phyloP scores from a whole-genome alignment of 2,113 vertebrate genomes.

The Rynchops niger region DNA sequence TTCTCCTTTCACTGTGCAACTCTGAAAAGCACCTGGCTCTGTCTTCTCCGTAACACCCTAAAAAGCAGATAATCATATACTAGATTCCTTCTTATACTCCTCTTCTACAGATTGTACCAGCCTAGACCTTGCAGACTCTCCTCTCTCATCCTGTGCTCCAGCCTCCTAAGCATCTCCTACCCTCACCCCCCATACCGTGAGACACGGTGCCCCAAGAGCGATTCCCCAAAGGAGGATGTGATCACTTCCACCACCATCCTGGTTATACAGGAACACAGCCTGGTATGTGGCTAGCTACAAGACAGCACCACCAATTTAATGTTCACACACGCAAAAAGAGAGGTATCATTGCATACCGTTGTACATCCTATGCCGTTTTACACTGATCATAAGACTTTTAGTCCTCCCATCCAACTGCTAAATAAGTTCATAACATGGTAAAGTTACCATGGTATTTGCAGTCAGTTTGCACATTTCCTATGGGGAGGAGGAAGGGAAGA shows the following conservation, averaged over 20 bases:
- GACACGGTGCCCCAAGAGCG: neutral
- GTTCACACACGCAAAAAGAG: neutral
- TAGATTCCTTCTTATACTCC: neutral
- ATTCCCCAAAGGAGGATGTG: neutral
- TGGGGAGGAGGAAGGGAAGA: neutral
- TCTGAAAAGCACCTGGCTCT: neutral
- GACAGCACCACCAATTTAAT: neutral
- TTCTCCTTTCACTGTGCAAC: neutral
- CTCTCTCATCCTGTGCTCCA: neutral
- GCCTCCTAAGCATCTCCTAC: neutral
- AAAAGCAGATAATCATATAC: neutral
- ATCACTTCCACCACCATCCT: neutral
- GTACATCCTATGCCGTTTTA: neutral
- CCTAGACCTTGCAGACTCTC: rapidly evolving
- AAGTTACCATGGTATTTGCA: neutral
- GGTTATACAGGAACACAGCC: neutral
- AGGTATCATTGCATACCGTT: neutral
- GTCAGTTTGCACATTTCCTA: neutral
- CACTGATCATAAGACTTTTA: rapidly evolving
- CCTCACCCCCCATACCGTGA: rapidly evolving
- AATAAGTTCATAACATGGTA: neutral
- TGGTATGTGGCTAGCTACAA: rapidly evolving
- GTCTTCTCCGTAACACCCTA: neutral
- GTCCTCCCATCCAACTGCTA: neutral
- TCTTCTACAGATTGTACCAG: neutral